phyloP scores from a whole-genome alignment of 2,797 vertebrate genomes.

The Microtus obscurus region DNA sequence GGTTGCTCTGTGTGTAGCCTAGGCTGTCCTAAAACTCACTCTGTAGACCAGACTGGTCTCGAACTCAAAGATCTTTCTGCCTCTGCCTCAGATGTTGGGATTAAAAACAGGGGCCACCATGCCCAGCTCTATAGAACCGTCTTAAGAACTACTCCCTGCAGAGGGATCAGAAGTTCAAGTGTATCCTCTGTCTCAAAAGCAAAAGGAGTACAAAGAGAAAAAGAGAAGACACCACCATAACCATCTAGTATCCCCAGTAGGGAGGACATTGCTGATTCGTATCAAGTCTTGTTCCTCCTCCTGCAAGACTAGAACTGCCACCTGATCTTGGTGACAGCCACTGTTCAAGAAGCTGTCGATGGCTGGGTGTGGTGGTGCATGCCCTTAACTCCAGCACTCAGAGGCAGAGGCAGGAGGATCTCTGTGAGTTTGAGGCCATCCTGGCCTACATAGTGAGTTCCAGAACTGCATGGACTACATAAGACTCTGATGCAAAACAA shows the following conservation, averaged over 20 bases:
- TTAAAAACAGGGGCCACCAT: not conserved
- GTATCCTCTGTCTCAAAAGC: not conserved
- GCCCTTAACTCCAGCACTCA: not conserved
- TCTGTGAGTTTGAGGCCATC: not conserved
- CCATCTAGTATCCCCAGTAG: not conserved
- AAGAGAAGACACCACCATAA: not conserved
- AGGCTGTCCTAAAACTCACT: not conserved
- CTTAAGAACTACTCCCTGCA: slow-evolving; percentile 20
- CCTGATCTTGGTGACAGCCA: not conserved
- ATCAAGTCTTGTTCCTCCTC: not conserved
- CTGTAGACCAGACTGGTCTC: not conserved
- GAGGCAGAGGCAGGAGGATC: not conserved
- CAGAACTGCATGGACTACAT: not conserved
- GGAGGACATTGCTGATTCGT: not conserved
- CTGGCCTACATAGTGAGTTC: not conserved
- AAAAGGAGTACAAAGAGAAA: not conserved
- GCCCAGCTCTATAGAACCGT: not conserved
- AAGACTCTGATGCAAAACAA: not conserved
- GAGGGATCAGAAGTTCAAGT: not conserved
- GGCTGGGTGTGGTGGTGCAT: not conserved
- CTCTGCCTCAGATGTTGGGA: not conserved
- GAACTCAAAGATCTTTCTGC: not conserved
- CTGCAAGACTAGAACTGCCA: not conserved
- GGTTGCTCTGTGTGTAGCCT: not conserved
- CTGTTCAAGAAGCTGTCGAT: not conserved